Evolutionary conservation across 2,113 vertebrate species (phyloP), one percentile per base, ranked within the genome.

Genomic region (Rhagologus leucostigma): DNA sequence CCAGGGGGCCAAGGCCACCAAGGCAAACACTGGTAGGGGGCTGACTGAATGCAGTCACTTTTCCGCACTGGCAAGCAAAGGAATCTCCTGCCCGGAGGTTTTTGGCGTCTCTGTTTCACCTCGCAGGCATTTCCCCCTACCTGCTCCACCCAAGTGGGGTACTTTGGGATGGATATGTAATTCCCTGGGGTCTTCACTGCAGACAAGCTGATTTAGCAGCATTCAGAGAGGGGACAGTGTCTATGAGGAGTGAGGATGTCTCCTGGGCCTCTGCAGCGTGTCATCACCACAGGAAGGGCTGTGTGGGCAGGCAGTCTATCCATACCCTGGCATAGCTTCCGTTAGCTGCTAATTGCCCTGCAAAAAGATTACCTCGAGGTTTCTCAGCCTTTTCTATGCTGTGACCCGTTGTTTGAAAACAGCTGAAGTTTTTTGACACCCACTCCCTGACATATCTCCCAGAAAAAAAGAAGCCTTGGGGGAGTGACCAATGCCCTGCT

Each of bases 201-300:
- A 33, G 63, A 56, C 16, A 75, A 26, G 24, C 29, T 63, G 55
- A 46, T 78, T 77, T 44, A 68, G 50, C 47, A 63, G 12, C 16
- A 26, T 62, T 53, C 35, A 63, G 57, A 76, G 62, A 62, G n/a
- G 26, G 11, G 9, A 41, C n/a, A 37, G 35, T 1, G 7, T 57
- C 62, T n/a, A 0, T 24, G 57, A 83, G 41, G 42, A 7, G 13
- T 0, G 2, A 73, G 50, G 24, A 68, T 42, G 21, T 41, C 16
- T 84, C 42, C 17, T 1, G 2, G 15, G 27, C 22, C 29, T 35
- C 33, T 69, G n/a, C 47, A 46, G 32, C 33, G 23, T n/a, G 22
- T 13, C 8, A 49, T 10, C 23, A 39, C 39, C n/a, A 37, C 26
- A 32, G 39, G 42, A 57, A 42, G 35, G 53, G 42, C 62, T 85